Evolutionary conservation across 2,888 invertebrate genomes (phyloP).

Genomic region (Morpho helenor): DNA sequence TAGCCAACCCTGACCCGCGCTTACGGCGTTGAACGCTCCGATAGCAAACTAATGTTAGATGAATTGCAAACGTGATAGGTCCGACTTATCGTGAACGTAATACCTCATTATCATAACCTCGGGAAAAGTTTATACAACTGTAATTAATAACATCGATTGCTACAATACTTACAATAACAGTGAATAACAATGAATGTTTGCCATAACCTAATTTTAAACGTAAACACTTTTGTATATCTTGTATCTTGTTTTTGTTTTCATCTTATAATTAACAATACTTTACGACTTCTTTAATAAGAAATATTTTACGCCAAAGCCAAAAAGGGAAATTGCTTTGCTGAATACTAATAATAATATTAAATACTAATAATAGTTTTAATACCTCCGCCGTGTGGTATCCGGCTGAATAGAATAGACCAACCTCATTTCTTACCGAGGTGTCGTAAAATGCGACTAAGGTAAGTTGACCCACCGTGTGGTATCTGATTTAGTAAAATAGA

Average conservation of each 20-base stretch:
- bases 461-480: too few relatives aligned
- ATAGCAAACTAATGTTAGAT: slow-evolving; percentile 15
- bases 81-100: slow-evolving; percentile 15
- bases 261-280: too few relatives aligned
- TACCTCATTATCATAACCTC: slow-evolving; percentile 9
- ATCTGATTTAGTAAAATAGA: too few relatives aligned
- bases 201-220: neutral
- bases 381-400: too few relatives aligned
- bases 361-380: too few relatives aligned
- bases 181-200: neutral
- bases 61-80: slow-evolving; percentile 24
- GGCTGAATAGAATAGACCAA: too few relatives aligned
- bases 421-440: too few relatives aligned
- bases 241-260: neutral
- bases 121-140: slow-evolving; percentile 10
- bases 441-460: too few relatives aligned
- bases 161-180: neutral
- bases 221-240: neutral
- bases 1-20: slow-evolving; percentile 1
- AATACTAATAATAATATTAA: too few relatives aligned
- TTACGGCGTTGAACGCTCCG: slow-evolving; percentile 2
- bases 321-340: neutral
- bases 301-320: too few relatives aligned
- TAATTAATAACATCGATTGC: slow-evolving; percentile 3
- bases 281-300: too few relatives aligned